phyloP scores from a whole-genome alignment of 2,113 vertebrate species.

The Aldabrachelys gigantea region DNA sequence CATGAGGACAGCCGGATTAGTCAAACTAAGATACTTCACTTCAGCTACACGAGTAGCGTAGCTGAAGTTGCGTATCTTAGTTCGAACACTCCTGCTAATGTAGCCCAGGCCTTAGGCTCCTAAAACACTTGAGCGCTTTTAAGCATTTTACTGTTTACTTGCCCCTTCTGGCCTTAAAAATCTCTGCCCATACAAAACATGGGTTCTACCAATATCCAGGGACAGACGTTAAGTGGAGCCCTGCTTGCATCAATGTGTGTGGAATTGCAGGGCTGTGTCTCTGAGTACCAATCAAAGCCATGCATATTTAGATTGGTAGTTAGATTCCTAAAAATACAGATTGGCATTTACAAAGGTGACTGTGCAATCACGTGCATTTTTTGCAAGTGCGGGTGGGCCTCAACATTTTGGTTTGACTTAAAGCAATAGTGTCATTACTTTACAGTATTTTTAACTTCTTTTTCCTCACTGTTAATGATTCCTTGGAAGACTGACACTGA shows the following conservation, averaged over 20 bases:
- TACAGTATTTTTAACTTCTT: neutral
- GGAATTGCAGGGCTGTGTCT: neutral
- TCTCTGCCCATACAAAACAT: neutral
- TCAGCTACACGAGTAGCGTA: too few species aligned
- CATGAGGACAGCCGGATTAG: too few species aligned
- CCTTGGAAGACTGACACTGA: slow-evolving; percentile 27
- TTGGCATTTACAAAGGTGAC: neutral
- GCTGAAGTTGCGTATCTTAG: too few species aligned
- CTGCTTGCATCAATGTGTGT: neutral
- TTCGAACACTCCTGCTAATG: too few species aligned
- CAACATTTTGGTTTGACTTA: neutral
- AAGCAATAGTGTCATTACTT: neutral
- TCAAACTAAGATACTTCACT: too few species aligned
- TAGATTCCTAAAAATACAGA: neutral
- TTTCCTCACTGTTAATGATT: slow-evolving; percentile 18
- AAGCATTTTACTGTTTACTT: neutral
- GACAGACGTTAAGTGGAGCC: neutral
- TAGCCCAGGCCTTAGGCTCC: neutral
- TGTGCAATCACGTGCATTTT: neutral
- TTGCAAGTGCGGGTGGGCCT: neutral
- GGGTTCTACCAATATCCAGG: neutral
- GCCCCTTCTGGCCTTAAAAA: neutral
- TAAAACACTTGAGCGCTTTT: neutral
- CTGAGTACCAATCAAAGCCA: neutral
- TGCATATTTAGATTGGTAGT: neutral